phyloP scores from a whole-genome alignment of 1,140 invertebrate species.

The Drosophila insularis region DNA sequence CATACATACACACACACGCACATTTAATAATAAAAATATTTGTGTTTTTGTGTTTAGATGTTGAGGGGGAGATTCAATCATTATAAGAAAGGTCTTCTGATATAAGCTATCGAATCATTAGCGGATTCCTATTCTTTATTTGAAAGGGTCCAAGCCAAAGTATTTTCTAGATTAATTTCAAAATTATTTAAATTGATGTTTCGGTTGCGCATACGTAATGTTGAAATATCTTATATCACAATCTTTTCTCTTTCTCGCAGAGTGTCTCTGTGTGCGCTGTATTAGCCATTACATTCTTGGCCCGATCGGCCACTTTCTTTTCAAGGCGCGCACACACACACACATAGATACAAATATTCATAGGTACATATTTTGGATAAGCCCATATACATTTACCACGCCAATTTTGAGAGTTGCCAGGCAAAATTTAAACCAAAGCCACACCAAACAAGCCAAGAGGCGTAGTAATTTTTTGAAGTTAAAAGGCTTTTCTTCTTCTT shows the following conservation, averaged over 20 bases:
- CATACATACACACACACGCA: no score
- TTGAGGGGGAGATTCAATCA: no score
- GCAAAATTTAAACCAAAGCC: conserved; percentile 50
- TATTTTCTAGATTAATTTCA: background rate
- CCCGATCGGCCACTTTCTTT: conserved; percentile 63
- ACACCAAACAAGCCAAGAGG: conserved; percentile 30
- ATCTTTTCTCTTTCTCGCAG: background rate
- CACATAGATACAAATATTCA: background rate
- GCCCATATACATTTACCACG: conserved; percentile 60
- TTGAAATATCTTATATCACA: conserved; percentile 18
- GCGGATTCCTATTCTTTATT: no score
- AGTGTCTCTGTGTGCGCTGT: conserved; percentile 13
- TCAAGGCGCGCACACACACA: conserved; percentile 33
- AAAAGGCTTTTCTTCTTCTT: conserved; percentile 60
- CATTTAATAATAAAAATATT: no score
- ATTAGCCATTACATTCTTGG: conserved; percentile 23
- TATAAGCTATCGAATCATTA: no score
- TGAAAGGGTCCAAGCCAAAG: background rate
- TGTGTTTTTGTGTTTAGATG: no score
- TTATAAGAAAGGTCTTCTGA: no score
- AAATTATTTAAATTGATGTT: background rate
- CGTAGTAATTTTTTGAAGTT: conserved; percentile 75
- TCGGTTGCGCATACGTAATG: background rate
- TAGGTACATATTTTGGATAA: conserved; percentile 42
- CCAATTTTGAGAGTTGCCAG: conserved; percentile 44